Percentiles rank a stretch among this genome's conserved stretches.
phyloP scores from a whole-genome alignment of 53 echinoderm and acorn worm genomes.

The Antedon mediterranea region DNA sequence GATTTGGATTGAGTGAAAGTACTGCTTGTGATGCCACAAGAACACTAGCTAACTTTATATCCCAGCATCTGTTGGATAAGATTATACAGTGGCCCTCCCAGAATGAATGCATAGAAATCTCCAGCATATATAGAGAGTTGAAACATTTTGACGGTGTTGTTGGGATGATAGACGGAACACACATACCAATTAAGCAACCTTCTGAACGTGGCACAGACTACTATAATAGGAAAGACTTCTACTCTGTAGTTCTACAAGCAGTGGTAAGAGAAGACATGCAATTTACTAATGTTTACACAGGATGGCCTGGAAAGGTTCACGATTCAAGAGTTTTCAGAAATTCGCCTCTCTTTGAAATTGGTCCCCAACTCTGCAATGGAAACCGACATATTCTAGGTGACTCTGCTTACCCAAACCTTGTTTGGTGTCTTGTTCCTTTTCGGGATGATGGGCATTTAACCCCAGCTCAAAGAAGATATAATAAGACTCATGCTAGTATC shows the following conservation, averaged over 20 bases:
- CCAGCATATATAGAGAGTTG: no score
- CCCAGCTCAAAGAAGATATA: background rate
- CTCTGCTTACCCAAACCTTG: constrained; percentile 1
- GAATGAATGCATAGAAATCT: no score
- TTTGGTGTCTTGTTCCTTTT: constrained; percentile 2
- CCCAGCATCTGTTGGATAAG: no score
- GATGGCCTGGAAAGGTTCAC: constrained; percentile 5
- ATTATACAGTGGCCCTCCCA: no score
- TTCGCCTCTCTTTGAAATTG: background rate
- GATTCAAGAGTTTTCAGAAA: constrained; percentile 5
- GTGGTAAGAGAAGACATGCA: background rate
- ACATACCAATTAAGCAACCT: constrained; percentile 7
- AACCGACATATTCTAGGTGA: constrained; percentile 6
- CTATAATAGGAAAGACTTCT: constrained; percentile 3
- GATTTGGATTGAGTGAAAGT: no score
- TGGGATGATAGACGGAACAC: constrained; percentile 6
- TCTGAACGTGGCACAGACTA: background rate
- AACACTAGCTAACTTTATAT: no score
- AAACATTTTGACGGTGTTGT: no score
- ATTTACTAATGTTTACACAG: constrained; percentile 5
- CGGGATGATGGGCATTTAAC: constrained; percentile 12
- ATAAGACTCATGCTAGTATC: constrained; percentile 1
- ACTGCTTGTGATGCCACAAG: no score
- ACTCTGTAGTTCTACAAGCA: constrained; percentile 12
- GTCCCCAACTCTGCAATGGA: background rate